Percentiles rank a stretch among this genome's conserved stretches.
phyloP scores from a whole-genome alignment of 2,113 vertebrate species.

The Lycaon pictus region DNA sequence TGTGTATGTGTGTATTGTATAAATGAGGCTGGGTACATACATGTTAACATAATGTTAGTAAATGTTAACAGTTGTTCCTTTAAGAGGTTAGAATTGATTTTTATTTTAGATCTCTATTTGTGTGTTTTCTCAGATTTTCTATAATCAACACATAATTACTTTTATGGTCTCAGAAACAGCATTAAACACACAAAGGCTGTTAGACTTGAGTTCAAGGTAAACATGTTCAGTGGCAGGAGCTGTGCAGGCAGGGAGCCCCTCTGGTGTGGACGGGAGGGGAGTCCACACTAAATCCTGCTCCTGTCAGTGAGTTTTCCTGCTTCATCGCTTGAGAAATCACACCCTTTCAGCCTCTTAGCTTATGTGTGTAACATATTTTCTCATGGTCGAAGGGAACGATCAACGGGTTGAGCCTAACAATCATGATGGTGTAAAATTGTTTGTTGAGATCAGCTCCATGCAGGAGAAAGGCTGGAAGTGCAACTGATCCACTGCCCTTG shows the following conservation, averaged over 20 bases:
- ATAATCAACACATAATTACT: neutral
- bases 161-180: slow-evolving; percentile 34
- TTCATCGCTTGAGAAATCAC: neutral
- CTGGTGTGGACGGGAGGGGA: neutral
- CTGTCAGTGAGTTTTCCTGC: neutral
- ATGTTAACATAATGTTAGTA: neutral
- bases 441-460: neutral
- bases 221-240: neutral
- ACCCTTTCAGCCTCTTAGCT: neutral
- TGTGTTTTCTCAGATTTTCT: slow-evolving; percentile 17
- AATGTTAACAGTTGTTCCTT: neutral
- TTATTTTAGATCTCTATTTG: slow-evolving; percentile 4
- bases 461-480: neutral
- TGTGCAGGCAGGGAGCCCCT: neutral
- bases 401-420: neutral
- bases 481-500: neutral
- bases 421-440: neutral
- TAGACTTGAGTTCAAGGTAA: neutral
- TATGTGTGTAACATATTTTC: neutral
- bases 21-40: neutral
- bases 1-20: neutral
- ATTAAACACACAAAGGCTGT: neutral
- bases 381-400: neutral
- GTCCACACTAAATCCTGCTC: neutral
- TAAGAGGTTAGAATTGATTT: neutral